Evolutionary conservation across 1,140 invertebrate genomes (phyloP), one percentile per base, ranked within the genome.

Genomic region (Belonocnema kinseyi): DNA sequence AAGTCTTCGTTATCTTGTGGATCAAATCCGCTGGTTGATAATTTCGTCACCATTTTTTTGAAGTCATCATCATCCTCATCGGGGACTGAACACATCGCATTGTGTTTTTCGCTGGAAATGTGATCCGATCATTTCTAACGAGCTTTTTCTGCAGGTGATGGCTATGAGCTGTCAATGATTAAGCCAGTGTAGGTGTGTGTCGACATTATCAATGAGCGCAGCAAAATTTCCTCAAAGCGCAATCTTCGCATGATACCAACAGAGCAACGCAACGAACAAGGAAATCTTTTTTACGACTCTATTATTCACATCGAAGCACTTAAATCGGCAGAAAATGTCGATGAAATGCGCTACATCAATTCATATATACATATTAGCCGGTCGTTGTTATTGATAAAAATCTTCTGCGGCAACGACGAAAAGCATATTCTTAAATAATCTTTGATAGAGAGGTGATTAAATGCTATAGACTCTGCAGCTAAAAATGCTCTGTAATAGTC

Each of bases 401-500:
- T 40, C 33, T 40, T 40, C 17, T 54, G 7, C 21, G 19, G 17
- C 17, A 58, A 21, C 12, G 21, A 0, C 7, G 3, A 6, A 61
- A 33, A 61, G 14, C 56, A 61, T 26, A 58, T 26, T 26, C 5
- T 4, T 13, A 61, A 14, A 21, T 61, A 61, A 3, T 33, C 12
- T 10, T 26, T 26, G 3, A 61, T 2, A 21, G 72, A 33, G 19
- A 46, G 13, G 50, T 61, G 14, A 50, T 81, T 81, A 52, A 81
- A 73, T 33, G 73, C 53, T 26, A 70, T 8, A 13, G 46, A 73
- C 19, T 77, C 75, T n/a, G 12, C 80, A 19, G 50, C 66, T n/a
- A 79, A 50, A 14, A 81, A n/a, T 16, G 80, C 77, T 73, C 66
- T 73, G 0, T 66, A 77, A 52, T 50, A 52, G 53, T 81, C 77